Evolutionary conservation across 1,140 invertebrate genomes (phyloP).

Genomic region (Platyscapa corneri): DNA sequence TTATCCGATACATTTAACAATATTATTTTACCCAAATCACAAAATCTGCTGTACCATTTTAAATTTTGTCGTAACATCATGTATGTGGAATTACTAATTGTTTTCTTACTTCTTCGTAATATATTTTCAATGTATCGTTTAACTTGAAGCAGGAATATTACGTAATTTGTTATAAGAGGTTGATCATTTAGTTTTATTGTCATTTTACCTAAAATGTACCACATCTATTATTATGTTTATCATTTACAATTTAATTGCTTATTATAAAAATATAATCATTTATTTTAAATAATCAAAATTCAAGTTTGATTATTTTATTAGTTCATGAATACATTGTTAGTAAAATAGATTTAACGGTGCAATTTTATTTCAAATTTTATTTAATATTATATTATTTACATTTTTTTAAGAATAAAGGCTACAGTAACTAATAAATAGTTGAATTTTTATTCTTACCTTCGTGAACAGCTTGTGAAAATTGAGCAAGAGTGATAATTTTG

Average conservation of each 20-base stretch:
- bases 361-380: background rate
- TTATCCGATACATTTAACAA: constrained; percentile 58
- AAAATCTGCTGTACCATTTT: constrained; percentile 74
- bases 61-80: constrained; percentile 60
- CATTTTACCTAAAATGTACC: constrained; percentile 63
- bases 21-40: constrained; percentile 57
- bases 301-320: no score
- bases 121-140: constrained; percentile 65
- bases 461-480: constrained; percentile 57
- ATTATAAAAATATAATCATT: no score
- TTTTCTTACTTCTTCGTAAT: constrained; percentile 59
- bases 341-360: no score
- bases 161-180: constrained; percentile 73
- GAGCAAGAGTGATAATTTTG: constrained; percentile 52
- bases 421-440: background rate
- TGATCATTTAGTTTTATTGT: constrained; percentile 73
- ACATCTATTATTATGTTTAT: background rate
- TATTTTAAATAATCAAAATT: no score
- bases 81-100: constrained; percentile 53
- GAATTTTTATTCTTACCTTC: constrained; percentile 52
- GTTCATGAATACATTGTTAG: no score
- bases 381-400: background rate
- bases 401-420: no score
- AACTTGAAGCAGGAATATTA: constrained; percentile 65
- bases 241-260: background rate